Percentiles rank a stretch among this genome's conserved stretches.
phyloP scores from a whole-genome alignment of 2,113 vertebrate species.

The Hippocampus zosterae region DNA sequence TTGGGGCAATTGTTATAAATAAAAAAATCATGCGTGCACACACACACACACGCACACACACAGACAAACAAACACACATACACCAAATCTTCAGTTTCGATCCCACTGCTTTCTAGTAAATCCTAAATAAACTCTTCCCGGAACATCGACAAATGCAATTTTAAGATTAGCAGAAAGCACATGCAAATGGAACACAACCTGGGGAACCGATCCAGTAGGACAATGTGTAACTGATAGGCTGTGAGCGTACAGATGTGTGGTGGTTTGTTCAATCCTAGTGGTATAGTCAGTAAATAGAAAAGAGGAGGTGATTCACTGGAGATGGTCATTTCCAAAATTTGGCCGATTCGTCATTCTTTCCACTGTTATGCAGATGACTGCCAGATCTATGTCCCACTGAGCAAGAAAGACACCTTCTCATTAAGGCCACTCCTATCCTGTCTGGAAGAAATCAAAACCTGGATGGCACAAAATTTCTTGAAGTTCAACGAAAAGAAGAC shows the following conservation, averaged over 20 bases:
- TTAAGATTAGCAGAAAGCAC: conserved; percentile 59
- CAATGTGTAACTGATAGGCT: background rate
- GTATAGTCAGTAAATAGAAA: background rate
- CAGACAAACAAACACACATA: too few species aligned
- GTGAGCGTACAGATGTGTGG: conserved; percentile 16
- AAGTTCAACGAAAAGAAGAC: too few species aligned
- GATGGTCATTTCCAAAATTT: background rate
- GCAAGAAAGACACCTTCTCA: too few species aligned
- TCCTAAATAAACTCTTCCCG: conserved; percentile 59
- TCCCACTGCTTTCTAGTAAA: conserved; percentile 52
- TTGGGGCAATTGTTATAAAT: background rate
- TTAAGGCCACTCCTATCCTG: too few species aligned
- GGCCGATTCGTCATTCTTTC: too few species aligned
- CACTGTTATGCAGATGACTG: too few species aligned
- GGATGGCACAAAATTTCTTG: too few species aligned
- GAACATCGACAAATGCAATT: conserved; percentile 66
- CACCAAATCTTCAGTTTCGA: conserved; percentile 47
- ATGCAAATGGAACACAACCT: conserved; percentile 40
- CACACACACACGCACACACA: background rate
- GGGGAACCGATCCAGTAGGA: conserved; percentile 20
- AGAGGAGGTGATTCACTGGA: background rate
- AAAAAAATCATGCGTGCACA: too few species aligned
- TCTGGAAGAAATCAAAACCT: too few species aligned
- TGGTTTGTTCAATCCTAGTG: conserved; percentile 6
- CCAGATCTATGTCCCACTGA: too few species aligned